phyloP scores from a whole-genome alignment of 2,113 vertebrate species.

The Riparia riparia region DNA sequence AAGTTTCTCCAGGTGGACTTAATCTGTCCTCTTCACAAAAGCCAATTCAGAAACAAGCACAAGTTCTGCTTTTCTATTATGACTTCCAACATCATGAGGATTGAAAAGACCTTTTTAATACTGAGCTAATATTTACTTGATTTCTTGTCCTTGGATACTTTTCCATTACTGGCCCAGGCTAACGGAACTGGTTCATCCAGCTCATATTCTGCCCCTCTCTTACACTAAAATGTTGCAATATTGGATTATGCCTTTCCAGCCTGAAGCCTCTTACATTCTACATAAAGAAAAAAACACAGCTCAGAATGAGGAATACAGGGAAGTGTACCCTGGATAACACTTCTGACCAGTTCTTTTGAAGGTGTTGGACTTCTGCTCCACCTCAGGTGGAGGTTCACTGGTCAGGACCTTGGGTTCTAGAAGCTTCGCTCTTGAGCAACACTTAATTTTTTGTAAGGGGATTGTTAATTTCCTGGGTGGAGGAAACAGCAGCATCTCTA shows the following conservation, averaged over 20 bases:
- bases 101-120: not conserved
- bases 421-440: not conserved
- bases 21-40: not conserved
- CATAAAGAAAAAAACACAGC: not conserved
- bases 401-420: not conserved
- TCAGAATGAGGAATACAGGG: not conserved
- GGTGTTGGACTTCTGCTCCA: not conserved
- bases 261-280: not conserved
- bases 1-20: not conserved
- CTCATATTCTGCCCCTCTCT: not conserved
- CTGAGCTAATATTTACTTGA: not conserved
- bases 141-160: not conserved
- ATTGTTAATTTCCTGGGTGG: not conserved
- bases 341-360: not conserved
- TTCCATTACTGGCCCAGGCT: not conserved
- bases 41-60: not conserved
- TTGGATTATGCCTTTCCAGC: not conserved
- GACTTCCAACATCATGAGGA: not conserved
- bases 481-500: not conserved
- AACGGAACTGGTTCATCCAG: not conserved
- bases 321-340: not conserved
- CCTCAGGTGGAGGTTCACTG: not conserved
- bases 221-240: not conserved
- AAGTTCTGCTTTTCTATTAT: not conserved
- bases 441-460: not conserved